Conservation (phyloP, 2,113 vertebrate species). For the Catagonus wagneri region DNA sequence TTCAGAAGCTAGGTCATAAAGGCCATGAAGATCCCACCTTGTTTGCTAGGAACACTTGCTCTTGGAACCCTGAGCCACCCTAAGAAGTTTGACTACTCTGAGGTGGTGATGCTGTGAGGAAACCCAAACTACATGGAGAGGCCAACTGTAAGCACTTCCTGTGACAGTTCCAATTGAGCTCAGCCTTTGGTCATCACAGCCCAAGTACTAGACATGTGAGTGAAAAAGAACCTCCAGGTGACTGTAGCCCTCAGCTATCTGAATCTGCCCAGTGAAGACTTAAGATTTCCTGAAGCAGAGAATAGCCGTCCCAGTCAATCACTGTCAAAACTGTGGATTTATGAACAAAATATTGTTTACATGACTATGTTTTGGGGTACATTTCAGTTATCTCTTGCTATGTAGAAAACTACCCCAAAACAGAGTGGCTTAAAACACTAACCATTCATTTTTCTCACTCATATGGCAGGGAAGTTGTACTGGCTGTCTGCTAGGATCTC, state of each 20-base stretch:
- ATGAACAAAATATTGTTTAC: neutral
- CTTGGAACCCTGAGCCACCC: neutral
- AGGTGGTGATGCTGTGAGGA: neutral
- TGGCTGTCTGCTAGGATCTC: neutral
- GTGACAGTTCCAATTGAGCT: neutral
- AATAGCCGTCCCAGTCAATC: neutral
- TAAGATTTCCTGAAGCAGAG: neutral
- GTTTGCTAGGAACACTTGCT: neutral
- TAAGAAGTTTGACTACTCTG: neutral
- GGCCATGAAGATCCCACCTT: neutral
- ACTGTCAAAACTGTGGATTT: neutral
- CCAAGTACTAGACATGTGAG: no score
- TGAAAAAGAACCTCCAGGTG: neutral
- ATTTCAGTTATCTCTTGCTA: neutral
- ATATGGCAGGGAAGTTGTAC: neutral
- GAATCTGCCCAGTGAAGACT: neutral
- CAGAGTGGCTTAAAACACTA: neutral
- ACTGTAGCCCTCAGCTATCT: neutral
- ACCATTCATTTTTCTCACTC: conserved; percentile 1
- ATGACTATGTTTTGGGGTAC: neutral
- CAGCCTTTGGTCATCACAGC: neutral
- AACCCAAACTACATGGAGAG: neutral
- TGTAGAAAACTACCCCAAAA: neutral
- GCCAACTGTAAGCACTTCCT: neutral
- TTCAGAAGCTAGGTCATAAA: neutral